Percentiles rank a stretch among this genome's conserved stretches.
Conservation (phyloP, 2,797 vertebrate genomes). For the Hypotaenidia okinawae region DNA sequence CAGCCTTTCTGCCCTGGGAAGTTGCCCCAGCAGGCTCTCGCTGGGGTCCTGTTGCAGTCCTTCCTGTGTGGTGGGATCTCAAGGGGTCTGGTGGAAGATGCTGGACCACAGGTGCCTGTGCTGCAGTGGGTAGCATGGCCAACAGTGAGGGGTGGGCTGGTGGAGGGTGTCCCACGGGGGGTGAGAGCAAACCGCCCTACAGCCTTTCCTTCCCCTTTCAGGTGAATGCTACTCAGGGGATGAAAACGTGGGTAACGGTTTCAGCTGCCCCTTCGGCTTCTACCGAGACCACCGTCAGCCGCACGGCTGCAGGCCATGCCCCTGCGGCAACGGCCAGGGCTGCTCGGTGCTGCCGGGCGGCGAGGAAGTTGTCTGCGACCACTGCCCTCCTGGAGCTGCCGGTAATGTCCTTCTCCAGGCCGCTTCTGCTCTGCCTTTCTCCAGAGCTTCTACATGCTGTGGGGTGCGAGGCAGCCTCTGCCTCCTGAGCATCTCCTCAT, state of each 20-base stretch:
- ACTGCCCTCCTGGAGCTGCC: slow-evolving; percentile 83
- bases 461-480: neutral
- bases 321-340: slow-evolving; percentile 79
- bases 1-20: neutral
- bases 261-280: slow-evolving; percentile 81
- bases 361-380: slow-evolving; percentile 78
- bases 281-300: slow-evolving; percentile 79
- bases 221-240: slow-evolving; percentile 93
- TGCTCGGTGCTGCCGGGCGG: slow-evolving; percentile 78
- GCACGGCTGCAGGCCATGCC: slow-evolving; percentile 80
- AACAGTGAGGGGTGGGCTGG: neutral
- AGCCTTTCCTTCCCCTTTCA: slow-evolving; percentile 35
- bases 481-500: accelerated
- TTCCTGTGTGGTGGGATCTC: too few relatives aligned
- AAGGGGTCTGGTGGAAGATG: neutral
- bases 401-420: slow-evolving; percentile 75
- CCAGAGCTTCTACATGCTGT: neutral
- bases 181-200: neutral
- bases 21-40: accelerated
- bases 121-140: neutral
- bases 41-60: neutral
- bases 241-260: slow-evolving; percentile 73
- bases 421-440: neutral
- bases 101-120: neutral
- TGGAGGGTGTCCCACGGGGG: accelerated